A percentile compares a stretch with the other conserved stretches of the same genome.
Conservation (phyloP, 1,140 invertebrate genomes). For the Eurosta solidaginis region DNA sequence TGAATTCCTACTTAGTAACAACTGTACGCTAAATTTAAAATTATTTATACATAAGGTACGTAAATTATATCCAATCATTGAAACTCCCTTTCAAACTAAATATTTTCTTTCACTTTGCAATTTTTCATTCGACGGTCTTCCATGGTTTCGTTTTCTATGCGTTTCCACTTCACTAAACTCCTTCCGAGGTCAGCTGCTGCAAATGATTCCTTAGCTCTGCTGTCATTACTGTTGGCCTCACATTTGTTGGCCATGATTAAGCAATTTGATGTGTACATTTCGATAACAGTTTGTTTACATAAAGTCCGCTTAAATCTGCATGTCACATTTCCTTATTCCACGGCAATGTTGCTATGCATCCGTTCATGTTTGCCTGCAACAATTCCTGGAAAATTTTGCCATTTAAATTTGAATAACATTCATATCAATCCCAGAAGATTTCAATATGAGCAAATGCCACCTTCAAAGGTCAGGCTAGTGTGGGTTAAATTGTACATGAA, state of each 20-base stretch:
- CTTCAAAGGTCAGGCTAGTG: neutral
- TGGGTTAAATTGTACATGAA: neutral
- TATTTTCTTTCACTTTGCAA: neutral
- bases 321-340: conserved; percentile 12
- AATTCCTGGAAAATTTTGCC: conserved; percentile 6
- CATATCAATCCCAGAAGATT: neutral
- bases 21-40: neutral
- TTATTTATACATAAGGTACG: neutral
- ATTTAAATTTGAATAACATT: neutral
- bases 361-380: conserved; percentile 1
- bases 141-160: neutral
- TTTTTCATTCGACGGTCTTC: too few relatives aligned
- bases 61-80: conserved; percentile 10
- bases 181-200: neutral
- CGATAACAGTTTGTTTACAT: neutral
- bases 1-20: neutral
- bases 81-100: neutral
- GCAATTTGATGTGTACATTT: conserved; percentile 24
- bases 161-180: neutral
- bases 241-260: conserved; percentile 15
- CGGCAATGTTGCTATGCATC: neutral
- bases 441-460: neutral
- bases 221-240: neutral
- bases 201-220: conserved; percentile 14
- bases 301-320: neutral